These are phyloP conservation scores for Ophiodon elongatus DNA, from an alignment of 2,113 vertebrate genomes.

Conservation along the genomic window DNA sequence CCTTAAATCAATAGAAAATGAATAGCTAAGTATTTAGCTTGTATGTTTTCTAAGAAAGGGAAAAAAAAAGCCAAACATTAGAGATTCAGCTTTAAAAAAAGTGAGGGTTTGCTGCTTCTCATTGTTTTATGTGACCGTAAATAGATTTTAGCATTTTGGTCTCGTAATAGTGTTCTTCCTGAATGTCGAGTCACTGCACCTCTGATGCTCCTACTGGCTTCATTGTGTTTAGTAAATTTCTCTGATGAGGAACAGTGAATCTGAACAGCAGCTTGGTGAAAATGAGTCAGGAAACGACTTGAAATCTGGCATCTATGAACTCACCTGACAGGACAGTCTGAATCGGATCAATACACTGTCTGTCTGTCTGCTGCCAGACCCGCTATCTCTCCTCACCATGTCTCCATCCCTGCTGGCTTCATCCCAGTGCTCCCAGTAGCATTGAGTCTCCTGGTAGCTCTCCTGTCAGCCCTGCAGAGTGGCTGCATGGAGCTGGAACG, in stretches of 20 bases:
- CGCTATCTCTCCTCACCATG: background rate
- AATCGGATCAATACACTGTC: background rate
- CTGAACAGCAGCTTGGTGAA: background rate
- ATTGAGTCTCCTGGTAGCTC: conserved; percentile 34
- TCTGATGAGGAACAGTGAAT: background rate
- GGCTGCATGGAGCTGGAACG: conserved; percentile 48
- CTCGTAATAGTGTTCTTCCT: background rate
- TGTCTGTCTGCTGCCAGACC: background rate
- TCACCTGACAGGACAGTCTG: background rate
- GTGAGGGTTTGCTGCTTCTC: background rate
- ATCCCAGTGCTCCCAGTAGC: conserved; percentile 43
- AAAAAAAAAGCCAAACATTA: background rate
- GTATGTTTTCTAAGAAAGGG: background rate
- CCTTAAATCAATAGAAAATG: background rate
- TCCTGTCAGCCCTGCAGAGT: conserved; percentile 21
- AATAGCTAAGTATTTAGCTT: background rate
- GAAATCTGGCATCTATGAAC: conserved; percentile 9
- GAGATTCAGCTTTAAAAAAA: too few relatives aligned
- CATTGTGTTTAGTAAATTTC: background rate
- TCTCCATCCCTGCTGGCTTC: background rate
- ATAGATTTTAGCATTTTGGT: background rate
- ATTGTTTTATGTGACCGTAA: background rate
- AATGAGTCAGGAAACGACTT: background rate
- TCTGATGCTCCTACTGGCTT: background rate
- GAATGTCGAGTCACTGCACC: background rate